These are phyloP conservation scores for Morpho helenor DNA, from an alignment of 2,888 invertebrate species.

Conservation along the genomic window DNA sequence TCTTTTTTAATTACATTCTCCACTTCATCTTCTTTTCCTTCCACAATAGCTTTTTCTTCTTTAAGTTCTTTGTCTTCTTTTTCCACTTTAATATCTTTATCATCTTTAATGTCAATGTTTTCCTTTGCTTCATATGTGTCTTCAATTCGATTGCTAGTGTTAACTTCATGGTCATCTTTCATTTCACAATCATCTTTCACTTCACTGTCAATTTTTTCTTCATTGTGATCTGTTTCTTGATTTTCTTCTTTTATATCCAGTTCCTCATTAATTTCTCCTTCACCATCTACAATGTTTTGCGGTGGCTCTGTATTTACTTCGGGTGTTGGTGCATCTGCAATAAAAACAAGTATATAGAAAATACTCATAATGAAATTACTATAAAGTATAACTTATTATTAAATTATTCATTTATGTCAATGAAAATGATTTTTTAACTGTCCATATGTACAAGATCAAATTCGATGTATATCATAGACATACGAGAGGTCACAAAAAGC, in stretches of 20 bases:
- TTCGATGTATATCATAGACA: too few relatives aligned
- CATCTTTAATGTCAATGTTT: background rate
- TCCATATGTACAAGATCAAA: too few relatives aligned
- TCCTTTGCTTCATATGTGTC: background rate
- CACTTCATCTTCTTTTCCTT: slow-evolving; percentile 16
- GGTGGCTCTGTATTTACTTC: slow-evolving; percentile 2
- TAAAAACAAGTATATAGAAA: background rate
- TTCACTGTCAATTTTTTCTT: slow-evolving; percentile 2
- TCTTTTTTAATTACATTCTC: slow-evolving; percentile 10
- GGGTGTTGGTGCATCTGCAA: slow-evolving; percentile 5
- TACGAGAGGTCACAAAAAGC: too few relatives aligned
- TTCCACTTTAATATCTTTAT: background rate
- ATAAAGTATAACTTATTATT: too few relatives aligned
- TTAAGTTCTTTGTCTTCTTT: background rate
- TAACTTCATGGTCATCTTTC: background rate
- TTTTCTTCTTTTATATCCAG: slow-evolving; percentile 1
- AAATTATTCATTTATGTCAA: too few relatives aligned
- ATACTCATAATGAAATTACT: too few relatives aligned
- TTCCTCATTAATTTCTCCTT: slow-evolving; percentile 2
- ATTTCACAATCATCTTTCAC: background rate
- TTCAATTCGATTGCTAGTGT: background rate
- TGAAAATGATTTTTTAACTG: too few relatives aligned
- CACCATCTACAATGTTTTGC: slow-evolving; percentile 3
- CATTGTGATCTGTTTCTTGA: background rate
- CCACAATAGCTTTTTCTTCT: slow-evolving; percentile 7